These are phyloP conservation scores for Graphium colonna DNA, from an alignment of 2,888 invertebrate genomes.

Conservation along the genomic window DNA sequence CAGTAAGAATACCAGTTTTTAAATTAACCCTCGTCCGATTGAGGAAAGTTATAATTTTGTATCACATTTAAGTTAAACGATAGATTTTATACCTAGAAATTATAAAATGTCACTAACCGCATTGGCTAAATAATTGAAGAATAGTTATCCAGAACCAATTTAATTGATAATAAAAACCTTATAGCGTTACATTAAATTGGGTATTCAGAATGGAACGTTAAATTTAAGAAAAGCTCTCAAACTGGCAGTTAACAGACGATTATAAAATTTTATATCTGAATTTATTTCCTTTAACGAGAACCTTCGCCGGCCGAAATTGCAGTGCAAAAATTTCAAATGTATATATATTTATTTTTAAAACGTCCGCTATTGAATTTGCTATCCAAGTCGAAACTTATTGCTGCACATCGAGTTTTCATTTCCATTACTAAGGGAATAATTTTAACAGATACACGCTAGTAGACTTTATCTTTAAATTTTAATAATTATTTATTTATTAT, in stretches of 20 bases:
- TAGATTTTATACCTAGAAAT: no score
- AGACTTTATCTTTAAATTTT: no score
- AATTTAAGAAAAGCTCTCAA: constrained; percentile 33
- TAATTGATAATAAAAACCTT: constrained; percentile 27
- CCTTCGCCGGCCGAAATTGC: constrained; percentile 18
- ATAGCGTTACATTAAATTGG: constrained; percentile 30
- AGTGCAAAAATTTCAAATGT: constrained; percentile 15
- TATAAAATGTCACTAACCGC: no score
- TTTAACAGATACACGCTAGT: no score
- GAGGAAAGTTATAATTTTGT: no score
- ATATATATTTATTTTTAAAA: background rate
- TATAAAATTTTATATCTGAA: constrained; percentile 39
- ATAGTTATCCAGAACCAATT: constrained; percentile 12
- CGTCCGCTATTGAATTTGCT: background rate
- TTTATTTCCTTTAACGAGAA: constrained; percentile 26
- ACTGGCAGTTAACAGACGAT: constrained; percentile 39
- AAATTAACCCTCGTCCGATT: no score
- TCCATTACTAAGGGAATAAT: background rate
- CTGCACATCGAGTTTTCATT: background rate
- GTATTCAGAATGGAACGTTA: constrained; percentile 33
- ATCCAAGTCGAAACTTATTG: background rate
- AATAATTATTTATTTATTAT: no score
- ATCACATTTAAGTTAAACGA: no score
- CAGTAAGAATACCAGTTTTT: no score
- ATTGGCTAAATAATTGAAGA: no score